These are phyloP conservation scores for Meandrina meandrites DNA, from an alignment of 92 coral and sea anemone genomes.

Conservation along the genomic window DNA sequence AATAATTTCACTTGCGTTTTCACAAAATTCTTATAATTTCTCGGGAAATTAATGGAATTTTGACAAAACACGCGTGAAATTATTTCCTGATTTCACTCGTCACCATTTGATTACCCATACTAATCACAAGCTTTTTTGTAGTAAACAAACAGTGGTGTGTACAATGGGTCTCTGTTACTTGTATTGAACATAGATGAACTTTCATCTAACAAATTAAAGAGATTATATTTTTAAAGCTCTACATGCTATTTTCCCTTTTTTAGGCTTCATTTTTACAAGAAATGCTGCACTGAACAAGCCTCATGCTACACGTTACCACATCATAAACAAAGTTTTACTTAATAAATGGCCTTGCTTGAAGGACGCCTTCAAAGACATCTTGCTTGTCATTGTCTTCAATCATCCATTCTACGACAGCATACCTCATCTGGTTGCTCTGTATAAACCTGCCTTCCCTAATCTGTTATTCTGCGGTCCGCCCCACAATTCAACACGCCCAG, in stretches of 20 bases:
- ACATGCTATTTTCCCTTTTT: not conserved
- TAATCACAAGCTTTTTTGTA: too few relatives aligned
- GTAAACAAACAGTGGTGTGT: too few relatives aligned
- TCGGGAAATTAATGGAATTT: too few relatives aligned
- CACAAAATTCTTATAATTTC: too few relatives aligned
- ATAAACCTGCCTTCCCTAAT: conserved; percentile 72
- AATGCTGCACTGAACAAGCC: not conserved
- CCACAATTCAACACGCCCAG: conserved; percentile 39
- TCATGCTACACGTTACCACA: not conserved
- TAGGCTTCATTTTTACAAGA: conserved; percentile 27
- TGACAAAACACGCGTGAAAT: too few relatives aligned
- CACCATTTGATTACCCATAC: too few relatives aligned
- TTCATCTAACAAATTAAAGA: too few relatives aligned
- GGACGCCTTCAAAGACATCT: conserved; percentile 66
- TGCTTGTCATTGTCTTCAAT: conserved; percentile 75
- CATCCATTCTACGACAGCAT: conserved; percentile 84
- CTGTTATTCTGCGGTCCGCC: conserved; percentile 82
- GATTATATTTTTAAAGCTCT: too few relatives aligned
- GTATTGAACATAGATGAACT: too few relatives aligned
- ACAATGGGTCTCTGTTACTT: too few relatives aligned
- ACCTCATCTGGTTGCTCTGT: conserved; percentile 58
- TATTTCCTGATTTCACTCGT: too few relatives aligned
- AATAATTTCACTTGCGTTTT: too few relatives aligned
- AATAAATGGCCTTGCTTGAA: conserved; percentile 55
- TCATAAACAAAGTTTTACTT: not conserved